phyloP scores from a whole-genome alignment of 2,797 vertebrate species.

The Schizopygopsis malacanthus region DNA sequence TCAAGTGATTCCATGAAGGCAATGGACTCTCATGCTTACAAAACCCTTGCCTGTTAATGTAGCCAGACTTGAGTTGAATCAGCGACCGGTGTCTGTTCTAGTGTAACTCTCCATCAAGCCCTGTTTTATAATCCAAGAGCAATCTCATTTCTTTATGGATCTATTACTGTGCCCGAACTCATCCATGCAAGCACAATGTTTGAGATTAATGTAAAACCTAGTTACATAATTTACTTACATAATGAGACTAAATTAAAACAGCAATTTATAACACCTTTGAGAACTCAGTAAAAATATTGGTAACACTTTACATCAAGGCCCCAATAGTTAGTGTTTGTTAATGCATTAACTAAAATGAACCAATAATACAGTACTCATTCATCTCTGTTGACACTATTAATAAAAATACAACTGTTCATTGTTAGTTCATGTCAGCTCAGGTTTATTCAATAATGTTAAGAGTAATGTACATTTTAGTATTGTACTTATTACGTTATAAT shows the following conservation, averaged over 20 bases:
- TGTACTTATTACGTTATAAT: background rate
- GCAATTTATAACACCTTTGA: conserved; percentile 36
- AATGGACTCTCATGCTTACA: conserved; percentile 17
- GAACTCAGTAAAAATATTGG: conserved; percentile 18
- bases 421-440: background rate
- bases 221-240: conserved; percentile 46
- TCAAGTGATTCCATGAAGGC: conserved; percentile 12
- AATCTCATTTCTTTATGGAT: conserved; percentile 38
- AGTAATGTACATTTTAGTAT: background rate
- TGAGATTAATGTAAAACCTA: conserved; percentile 43
- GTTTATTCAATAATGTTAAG: background rate
- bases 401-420: no score
- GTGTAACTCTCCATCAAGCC: conserved; percentile 46
- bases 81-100: conserved; percentile 15
- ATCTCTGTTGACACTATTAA: background rate
- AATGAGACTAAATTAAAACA: conserved; percentile 49
- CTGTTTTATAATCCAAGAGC: conserved; percentile 40
- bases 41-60: conserved; percentile 17
- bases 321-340: background rate
- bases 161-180: conserved; percentile 27
- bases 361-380: background rate
- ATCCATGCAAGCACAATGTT: conserved; percentile 40
- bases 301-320: background rate
- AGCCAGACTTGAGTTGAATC: conserved; percentile 18
- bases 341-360: background rate